Evolutionary conservation across 2,113 vertebrate genomes (phyloP), one percentile per base, ranked within the genome.

Genomic region (Peromyscus californicus): DNA sequence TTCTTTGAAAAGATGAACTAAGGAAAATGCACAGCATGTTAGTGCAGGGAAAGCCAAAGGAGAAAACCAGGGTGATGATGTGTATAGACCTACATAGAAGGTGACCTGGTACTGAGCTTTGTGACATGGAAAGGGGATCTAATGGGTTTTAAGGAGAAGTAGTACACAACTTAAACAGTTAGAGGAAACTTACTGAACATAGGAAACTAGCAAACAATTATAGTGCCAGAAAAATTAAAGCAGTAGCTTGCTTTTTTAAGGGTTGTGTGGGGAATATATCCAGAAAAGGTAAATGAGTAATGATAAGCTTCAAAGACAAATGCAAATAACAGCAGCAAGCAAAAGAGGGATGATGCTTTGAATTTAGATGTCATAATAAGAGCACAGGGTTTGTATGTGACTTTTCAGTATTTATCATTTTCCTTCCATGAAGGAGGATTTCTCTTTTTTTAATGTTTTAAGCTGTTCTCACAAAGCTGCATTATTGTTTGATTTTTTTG

Each of bases 301-400:
- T 84, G 2, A 51, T 51, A 4, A 59, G 33, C 87, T 90, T 7
- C 48, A 12, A 69, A 48, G 24, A 75, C 1, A 90, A 57, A 31
- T 57, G 5, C 90, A 72, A 89, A 91, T 85, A 74, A 86, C n/a
- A 89, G 5, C 33, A 42, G 1, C 16, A 92, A 92, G 12, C 87
- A 5, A 85, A 92, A 89, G 61, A 72, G 78, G 96, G 39, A 2
- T 2, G 72, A 79, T 4, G 17, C 92, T 97, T 95, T 78, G 57
- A 21, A 70, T 93, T 96, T 85, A 45, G 17, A 80, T 82, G 45
- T 80, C 11, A 72, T 3, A n/a, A 78, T 89, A 87, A 48, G 69
- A 39, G 2, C 6, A 59, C 7, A 16, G 12, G 1, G 1, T 72
- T 89, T 59, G 31, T 7, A 69, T 69, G 3, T 54, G 92, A 88